Base-by-base conservation (phyloP, 1,140 invertebrate genomes). In the Mycetomoellerius zeteki region DNA sequence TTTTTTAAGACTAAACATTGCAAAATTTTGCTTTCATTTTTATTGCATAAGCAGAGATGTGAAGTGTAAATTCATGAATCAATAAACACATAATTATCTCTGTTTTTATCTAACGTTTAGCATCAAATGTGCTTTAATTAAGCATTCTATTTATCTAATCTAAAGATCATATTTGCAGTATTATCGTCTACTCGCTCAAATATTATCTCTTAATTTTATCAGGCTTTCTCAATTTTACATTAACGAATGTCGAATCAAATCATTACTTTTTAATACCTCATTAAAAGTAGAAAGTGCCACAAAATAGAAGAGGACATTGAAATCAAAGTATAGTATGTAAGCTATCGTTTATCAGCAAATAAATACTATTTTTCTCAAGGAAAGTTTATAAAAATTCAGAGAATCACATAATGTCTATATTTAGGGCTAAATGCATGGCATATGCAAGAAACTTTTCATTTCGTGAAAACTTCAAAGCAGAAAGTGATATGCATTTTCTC, bases 91-190 rank as follows among this genome's bases (percentile, higher is more conserved):
- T 33, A 30, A 62, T 33, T 52, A 52, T 52, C 30, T 80, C 27
- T 62, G 4, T 43, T 7, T 19, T 37, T 14, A n/a, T 30, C 24
- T 64, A 3, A 24, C 7, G 1, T 27, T 54, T 16, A 4, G 6
- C 16, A 14, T 33, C 16, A 71, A 71, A 37, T 69, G 16, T 21
- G 50, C 16, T 33, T 54, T 43, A 52, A 71, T 71, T 58, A 21
- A 6, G n/a, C 69, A 4, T 81, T 52, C 7, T 56, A 16, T 56
- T 71, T 71, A 71, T 54, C 50, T 71, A 81, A 71, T 72, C 47
- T 71, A 21, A 19, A 16, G 6, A 21, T 64, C 24, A 37, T n/a
- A 19, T 65, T 47, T 47, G 37, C 24, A 33, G 2, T 78, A 78
- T 64, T 27, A 43, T 69, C 12, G 3, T 3, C 5, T 12, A 24